Evolutionary conservation across 2,797 vertebrate genomes (phyloP), one percentile per base, ranked within the genome.

Genomic region (Acomys russatus): DNA sequence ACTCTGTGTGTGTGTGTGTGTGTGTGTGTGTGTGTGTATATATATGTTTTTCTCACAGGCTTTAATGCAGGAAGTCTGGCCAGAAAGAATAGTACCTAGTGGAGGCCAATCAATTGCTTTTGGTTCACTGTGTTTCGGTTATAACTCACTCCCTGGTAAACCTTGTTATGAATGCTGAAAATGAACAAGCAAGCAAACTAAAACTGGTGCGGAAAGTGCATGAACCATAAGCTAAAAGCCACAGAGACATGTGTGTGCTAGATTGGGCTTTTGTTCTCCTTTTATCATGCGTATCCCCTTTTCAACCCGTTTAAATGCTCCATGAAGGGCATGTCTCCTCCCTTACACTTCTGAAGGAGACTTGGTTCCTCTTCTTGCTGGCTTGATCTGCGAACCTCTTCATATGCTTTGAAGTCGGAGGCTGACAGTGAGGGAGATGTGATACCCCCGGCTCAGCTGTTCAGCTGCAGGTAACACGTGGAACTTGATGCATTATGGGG

Each of bases 121-220:
- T 63, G 33, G 38, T 85, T 74, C 56, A 88, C 66, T 91, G 74
- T 88, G 64, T 95, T 95, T 95, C 79, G 73, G 54, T 22, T 91
- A 54, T 88, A 30, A 87, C 93, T 97, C 88, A 25, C 35, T 93
- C 10, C 63, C n/a, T 78, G 80, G 54, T 90, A 73, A 93, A 49
- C 8, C 30, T 71, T 71, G 89, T 51, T 87, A 94, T 51, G 54
- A 87, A 92, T 56, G 54, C 96, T 93, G 33, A 92, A 90, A 91
- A 91, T 51, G 82, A 85, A 80, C 38, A 63, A 33, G 44, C 7
- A 86, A 61, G 61, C 5, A n/a, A 91, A 86, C 18, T 49, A 22
- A 90, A 96, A 90, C 71, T 30, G 74, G 68, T 28, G 17, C 2
- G 59, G 86, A 87, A 79, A 91, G 90, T 54, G 30, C 20, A 63